These are phyloP conservation scores for Cyclina sinensis DNA, from an alignment of 1,140 invertebrate genomes.

Conservation along the genomic window DNA sequence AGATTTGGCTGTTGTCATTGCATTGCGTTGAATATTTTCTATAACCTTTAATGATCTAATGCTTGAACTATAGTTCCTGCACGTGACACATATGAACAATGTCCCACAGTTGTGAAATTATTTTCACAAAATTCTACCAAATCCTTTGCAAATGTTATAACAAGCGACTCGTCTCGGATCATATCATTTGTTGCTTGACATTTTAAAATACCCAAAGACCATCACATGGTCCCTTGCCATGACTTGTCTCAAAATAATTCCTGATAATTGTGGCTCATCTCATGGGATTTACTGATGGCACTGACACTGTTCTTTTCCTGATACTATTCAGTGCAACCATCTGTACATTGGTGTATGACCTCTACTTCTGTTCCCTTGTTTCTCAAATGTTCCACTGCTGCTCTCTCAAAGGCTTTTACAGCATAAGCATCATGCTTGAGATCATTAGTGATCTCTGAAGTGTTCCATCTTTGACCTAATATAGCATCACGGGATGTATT, in stretches of 20 bases:
- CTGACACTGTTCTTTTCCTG: background rate
- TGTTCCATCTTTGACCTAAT: background rate
- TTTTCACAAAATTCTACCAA: no score
- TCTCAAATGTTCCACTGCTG: background rate
- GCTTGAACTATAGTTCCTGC: no score
- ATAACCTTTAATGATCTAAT: no score
- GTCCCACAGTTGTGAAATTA: no score
- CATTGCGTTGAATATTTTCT: no score
- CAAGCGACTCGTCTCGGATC: no score
- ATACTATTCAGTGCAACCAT: constrained; percentile 21
- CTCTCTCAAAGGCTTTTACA: constrained; percentile 11
- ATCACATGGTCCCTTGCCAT: constrained; percentile 21
- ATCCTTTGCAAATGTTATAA: no score
- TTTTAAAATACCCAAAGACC: constrained; percentile 1
- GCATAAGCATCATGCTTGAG: constrained; percentile 22
- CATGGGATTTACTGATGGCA: background rate
- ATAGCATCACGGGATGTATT: constrained; percentile 29
- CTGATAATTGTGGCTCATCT: background rate
- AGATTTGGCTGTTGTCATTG: no score
- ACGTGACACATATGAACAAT: no score
- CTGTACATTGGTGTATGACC: constrained; percentile 25
- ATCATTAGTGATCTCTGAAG: constrained; percentile 5
- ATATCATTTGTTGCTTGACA: no score
- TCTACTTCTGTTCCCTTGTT: background rate
- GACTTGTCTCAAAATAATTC: constrained; percentile 37